phyloP scores from a whole-genome alignment of 2,113 vertebrate species.

The Parus major region DNA sequence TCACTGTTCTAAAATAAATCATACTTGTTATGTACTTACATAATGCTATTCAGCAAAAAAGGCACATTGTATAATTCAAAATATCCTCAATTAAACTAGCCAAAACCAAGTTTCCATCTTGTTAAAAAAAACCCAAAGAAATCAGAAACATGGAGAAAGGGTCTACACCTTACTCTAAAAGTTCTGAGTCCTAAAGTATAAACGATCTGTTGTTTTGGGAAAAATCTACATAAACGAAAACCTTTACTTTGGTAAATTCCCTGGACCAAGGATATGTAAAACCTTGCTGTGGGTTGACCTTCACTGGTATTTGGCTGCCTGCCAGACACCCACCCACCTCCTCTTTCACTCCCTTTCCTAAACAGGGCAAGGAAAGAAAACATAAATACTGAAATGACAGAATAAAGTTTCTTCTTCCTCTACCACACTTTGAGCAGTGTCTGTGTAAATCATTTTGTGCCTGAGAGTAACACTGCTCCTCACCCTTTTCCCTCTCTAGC shows the following conservation, averaged over 20 bases:
- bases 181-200: not conserved
- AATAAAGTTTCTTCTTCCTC: too few relatives aligned
- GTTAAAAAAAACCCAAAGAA: not conserved
- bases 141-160: not conserved
- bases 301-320: not conserved
- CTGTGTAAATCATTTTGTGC: too few relatives aligned
- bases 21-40: not conserved
- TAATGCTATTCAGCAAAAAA: not conserved
- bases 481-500: rapidly evolving
- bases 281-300: not conserved
- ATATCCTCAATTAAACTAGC: not conserved
- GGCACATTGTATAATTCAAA: not conserved
- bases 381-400: too few relatives aligned
- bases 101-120: not conserved
- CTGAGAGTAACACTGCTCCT: not conserved
- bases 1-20: not conserved
- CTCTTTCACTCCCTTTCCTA: not conserved
- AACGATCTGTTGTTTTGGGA: not conserved
- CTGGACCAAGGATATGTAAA: not conserved
- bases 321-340: not conserved
- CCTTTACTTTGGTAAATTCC: not conserved
- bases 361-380: not conserved
- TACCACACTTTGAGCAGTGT: too few relatives aligned
- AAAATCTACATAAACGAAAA: not conserved
- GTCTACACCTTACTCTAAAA: not conserved